phyloP scores from a whole-genome alignment of 1,140 invertebrate species.

The Trichonephila clavata region DNA sequence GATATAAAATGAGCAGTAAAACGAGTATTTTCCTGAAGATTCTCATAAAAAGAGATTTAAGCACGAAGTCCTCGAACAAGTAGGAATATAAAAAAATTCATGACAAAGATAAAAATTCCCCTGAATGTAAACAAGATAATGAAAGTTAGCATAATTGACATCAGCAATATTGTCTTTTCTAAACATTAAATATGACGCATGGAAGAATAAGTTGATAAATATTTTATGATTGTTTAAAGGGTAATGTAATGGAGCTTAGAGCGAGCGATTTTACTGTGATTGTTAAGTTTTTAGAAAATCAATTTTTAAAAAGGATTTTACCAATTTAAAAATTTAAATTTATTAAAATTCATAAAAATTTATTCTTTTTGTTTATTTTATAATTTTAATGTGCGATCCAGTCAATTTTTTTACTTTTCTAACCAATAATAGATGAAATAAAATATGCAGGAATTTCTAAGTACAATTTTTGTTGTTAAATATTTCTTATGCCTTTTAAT shows the following conservation, averaged over 20 bases:
- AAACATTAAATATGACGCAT: background rate
- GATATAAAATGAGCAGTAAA: constrained; percentile 34
- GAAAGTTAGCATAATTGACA: constrained; percentile 41
- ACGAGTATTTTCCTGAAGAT: background rate
- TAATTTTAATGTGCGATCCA: too few species aligned
- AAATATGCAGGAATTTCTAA: too few species aligned
- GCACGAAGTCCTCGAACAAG: constrained; percentile 28
- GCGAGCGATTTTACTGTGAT: too few species aligned
- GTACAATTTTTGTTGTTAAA: too few species aligned
- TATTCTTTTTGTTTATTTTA: too few species aligned
- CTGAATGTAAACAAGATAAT: constrained; percentile 47
- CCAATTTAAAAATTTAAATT: too few species aligned
- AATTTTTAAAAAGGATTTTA: too few species aligned
- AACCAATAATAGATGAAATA: too few species aligned
- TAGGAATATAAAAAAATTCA: constrained; percentile 3
- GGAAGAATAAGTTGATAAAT: background rate
- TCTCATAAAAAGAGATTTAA: constrained; percentile 39
- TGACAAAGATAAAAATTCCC: constrained; percentile 29
- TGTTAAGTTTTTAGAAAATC: too few species aligned
- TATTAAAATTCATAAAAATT: too few species aligned
- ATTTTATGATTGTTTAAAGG: background rate
- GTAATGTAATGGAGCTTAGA: background rate
- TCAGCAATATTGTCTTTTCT: constrained; percentile 3
- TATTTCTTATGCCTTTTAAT: too few species aligned
- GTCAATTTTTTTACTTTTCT: too few species aligned